Evolutionary conservation across 1,140 invertebrate species (phyloP), one percentile per base, ranked within the genome.

Genomic region (Drosophila lini): DNA sequence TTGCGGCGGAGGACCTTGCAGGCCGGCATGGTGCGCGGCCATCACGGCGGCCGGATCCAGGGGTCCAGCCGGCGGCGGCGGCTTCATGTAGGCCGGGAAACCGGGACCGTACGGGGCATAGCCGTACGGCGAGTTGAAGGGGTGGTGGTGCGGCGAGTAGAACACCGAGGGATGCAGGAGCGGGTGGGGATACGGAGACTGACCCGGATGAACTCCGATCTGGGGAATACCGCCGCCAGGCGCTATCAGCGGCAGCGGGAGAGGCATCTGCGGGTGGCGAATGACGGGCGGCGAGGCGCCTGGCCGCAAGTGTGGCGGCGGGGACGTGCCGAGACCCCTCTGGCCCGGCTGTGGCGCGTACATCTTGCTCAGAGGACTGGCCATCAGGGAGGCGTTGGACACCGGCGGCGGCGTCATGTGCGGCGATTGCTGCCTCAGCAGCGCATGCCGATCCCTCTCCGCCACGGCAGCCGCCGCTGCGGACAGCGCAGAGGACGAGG

Each of bases 401-500:
- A 93, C 91, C 50, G 93, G 90, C 57, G 92, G 86, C 38, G 92
- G 86, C 60, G 93, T 92, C 90, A 92, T 91, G 68, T 93, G 81
- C 59, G 91, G 90, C 62, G 93, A 91, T 82, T 93, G 93, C 76
- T 81, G 93, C 52, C 88, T 78, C 41, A 92, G 47, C 58, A 92
- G 57, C 13, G 91, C 91, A 53, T 92, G 92, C 15, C 92, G 84
- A 80, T 92, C 91, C n/a, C 92, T 71, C 59, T 92, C 91, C 32
- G 84, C 92, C 6, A 91, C 91, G 32, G 81, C 88, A 25, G 90
- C 88, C 32, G 91, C 90, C 13, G 92, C 86, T 31, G 91, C 81
- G 19, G 92, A 86, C 8, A 91, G 25, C 9, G 92, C 86, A 32
- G 88, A 88, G 16, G 91, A 90, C 32, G 92, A 90, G 34, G 92